Conservation (phyloP, 2,888 invertebrate species). For the Lampropteryx suffumata region DNA sequence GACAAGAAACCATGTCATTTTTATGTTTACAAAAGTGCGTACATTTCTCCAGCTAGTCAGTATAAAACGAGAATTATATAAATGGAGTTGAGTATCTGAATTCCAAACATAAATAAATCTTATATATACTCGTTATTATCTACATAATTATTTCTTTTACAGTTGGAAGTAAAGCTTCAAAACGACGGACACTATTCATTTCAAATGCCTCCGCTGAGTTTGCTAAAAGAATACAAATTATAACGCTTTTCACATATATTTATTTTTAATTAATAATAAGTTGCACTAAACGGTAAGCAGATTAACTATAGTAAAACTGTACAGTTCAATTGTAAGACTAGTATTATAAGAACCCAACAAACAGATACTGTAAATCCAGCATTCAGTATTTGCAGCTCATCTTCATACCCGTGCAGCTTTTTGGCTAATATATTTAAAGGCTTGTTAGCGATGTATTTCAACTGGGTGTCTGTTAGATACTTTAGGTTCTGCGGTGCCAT, state of each 20-base stretch:
- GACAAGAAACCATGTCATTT: no score
- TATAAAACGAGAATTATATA: no score
- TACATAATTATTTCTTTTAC: conserved; percentile 36
- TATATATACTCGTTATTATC: neutral
- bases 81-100: no score
- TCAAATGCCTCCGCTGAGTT: conserved; percentile 57
- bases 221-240: conserved; percentile 46
- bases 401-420: conserved; percentile 52
- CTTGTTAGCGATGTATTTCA: conserved; percentile 53
- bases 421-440: conserved; percentile 58
- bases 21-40: no score
- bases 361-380: conserved; percentile 3
- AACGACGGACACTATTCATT: conserved; percentile 60
- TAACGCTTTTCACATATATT: conserved; percentile 13
- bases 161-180: conserved; percentile 60
- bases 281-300: neutral
- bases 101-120: no score
- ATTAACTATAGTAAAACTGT: neutral
- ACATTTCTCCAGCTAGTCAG: no score
- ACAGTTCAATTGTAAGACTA: neutral
- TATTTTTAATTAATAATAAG: neutral
- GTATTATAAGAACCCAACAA: conserved; percentile 1
- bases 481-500: conserved; percentile 55
- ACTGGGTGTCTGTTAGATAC: conserved; percentile 57
- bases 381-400: conserved; percentile 26